These are phyloP conservation scores for Liolophura sinensis DNA, from an alignment of 1,140 invertebrate genomes.

Conservation along the genomic window DNA sequence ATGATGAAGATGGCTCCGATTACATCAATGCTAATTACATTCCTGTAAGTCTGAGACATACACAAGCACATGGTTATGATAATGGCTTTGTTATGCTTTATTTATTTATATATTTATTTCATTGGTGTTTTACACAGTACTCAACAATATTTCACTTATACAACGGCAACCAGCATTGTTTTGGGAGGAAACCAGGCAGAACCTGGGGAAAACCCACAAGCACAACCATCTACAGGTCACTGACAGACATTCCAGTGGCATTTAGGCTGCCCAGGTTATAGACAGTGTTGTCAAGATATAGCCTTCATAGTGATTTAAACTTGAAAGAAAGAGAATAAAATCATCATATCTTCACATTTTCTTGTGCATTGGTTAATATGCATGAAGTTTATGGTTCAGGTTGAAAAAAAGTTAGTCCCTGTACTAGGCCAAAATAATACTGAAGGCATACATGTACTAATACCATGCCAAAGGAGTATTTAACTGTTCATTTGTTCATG, in stretches of 20 bases:
- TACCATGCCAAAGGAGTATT: neutral
- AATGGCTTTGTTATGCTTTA: neutral
- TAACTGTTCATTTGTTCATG: neutral
- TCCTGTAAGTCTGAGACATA: constrained; percentile 30
- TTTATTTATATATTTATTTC: too few relatives aligned
- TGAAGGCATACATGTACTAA: neutral
- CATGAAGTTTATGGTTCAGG: neutral
- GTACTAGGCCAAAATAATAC: neutral
- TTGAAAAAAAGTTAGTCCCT: neutral
- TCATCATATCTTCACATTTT: neutral
- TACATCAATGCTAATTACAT: constrained; percentile 54
- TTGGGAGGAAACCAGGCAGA: too few relatives aligned
- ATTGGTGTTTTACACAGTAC: too few relatives aligned
- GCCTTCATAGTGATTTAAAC: neutral
- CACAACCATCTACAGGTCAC: too few relatives aligned
- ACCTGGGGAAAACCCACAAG: too few relatives aligned
- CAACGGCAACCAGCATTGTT: too few relatives aligned
- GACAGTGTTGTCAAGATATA: neutral
- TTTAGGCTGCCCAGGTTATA: neutral
- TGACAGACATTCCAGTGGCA: neutral
- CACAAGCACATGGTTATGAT: neutral
- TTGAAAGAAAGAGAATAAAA: neutral
- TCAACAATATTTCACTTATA: too few relatives aligned
- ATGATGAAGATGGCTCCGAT: constrained; percentile 69
- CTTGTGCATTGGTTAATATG: neutral